phyloP scores from a whole-genome alignment of 2,888 invertebrate genomes.

The Caenorhabditis becei region DNA sequence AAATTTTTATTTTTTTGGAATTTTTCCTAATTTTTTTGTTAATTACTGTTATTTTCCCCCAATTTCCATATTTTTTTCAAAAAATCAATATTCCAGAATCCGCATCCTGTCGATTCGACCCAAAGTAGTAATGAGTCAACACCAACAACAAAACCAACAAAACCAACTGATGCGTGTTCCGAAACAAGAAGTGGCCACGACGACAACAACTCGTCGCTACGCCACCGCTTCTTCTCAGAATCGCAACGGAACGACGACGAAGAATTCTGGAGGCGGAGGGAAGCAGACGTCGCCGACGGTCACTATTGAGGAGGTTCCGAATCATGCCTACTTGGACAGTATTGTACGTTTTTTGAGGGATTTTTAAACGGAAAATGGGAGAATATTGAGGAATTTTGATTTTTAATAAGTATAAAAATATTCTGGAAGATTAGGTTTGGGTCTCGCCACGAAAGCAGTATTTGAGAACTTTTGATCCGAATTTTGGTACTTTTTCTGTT shows the following conservation, averaged over 20 bases:
- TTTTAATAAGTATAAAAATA: too few relatives aligned
- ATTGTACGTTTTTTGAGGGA: constrained; percentile 17
- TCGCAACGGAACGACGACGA: constrained; percentile 3
- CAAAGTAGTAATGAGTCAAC: constrained; percentile 42
- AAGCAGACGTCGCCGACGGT: constrained; percentile 25
- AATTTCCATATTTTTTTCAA: too few relatives aligned
- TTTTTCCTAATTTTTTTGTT: too few relatives aligned
- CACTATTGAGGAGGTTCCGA: constrained; percentile 46
- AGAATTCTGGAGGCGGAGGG: background rate
- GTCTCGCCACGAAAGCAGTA: too few relatives aligned
- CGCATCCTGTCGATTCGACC: constrained; percentile 43
- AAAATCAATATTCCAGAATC: constrained; percentile 58
- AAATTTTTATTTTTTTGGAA: too few relatives aligned
- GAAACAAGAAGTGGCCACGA: constrained; percentile 18
- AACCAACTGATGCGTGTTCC: constrained; percentile 36
- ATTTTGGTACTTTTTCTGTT: too few relatives aligned
- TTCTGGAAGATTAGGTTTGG: too few relatives aligned
- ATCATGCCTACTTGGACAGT: constrained; percentile 32
- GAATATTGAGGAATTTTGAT: background rate
- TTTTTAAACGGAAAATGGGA: too few relatives aligned
- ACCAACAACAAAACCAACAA: constrained; percentile 18
- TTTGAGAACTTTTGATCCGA: too few relatives aligned
- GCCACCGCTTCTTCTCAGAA: constrained; percentile 6
- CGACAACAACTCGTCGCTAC: constrained; percentile 22
- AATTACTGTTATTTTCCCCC: too few relatives aligned